Evolutionary conservation across 2,888 invertebrate genomes (phyloP), one percentile per base, ranked within the genome.

Genomic region (Hypsopygia costalis): DNA sequence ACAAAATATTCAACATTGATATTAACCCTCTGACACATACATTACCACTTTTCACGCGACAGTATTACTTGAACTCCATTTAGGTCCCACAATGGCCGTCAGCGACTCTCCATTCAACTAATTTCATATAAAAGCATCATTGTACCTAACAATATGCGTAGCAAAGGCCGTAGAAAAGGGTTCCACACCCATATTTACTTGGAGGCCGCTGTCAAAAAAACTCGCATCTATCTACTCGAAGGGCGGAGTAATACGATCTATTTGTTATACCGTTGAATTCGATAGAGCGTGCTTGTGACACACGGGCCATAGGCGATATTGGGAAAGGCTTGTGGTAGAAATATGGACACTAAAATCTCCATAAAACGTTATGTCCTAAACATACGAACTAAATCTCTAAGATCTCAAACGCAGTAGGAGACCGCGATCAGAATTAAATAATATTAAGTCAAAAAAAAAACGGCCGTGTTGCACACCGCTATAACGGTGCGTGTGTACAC

Each of bases 161-260:
- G 33, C 35, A n/a, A 34, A 22, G 34, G 36, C 32, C 34, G 8
- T 25, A 20, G 27, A 43, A 46, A 48, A 49, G 50, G 43, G 36
- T 31, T 29, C 34, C 16, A 29, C 35, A 31, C 37, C 47, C 45
- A 51, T 56, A 52, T 58, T 54, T 57, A 54, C 53, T 47, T 42
- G 47, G 38, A 34, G 47, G 34, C 56, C 55, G 51, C 59, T 58
- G 59, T 62, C 62, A 56, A 58, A 55, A 53, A 56, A 59, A 52
- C 55, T 43, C 50, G 44, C 55, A 51, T 61, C 53, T 46, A 51
- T 63, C 55, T 54, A 48, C 47, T 46, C 46, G 44, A 46, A 46
- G 57, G 57, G 49, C 49, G 47, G 41, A 50, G 58, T 65, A 62
- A 65, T 64, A 65, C 51, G 62, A 62, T 62, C 59, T 61, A 64